Base-by-base conservation (phyloP, 2,797 vertebrate species). In the Philypnodon macrostomus region DNA sequence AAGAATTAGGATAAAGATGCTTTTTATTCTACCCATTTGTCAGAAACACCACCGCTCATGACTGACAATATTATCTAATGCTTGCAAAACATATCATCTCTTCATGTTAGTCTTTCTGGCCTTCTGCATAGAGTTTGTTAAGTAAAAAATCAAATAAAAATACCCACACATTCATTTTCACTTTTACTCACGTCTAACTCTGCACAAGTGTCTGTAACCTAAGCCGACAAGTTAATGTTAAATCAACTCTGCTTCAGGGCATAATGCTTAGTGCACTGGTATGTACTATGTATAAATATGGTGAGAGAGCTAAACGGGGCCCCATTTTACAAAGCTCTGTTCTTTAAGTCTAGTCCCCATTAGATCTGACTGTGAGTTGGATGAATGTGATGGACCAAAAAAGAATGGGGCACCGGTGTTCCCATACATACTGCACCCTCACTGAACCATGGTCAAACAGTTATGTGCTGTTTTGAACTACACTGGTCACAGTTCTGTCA, bases 381-480 rank as follows among this genome's bases (percentile, higher is more conserved):
- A 42, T 42, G 24, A 17, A 16, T 27, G 13, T 27, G 39, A 14
- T 30, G 10, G 38, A 47, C 34, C 6, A 11, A 35, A 7, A 38
- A 13, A 42, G 35, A 44, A n/a, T n/a, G 52, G 47, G 61, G 39
- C 50, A 27, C 52, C 12, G 0, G 27, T 44, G 46, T 11, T 30
- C 51, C 58, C 53, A 64, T 63, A 70, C 63, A 78, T 70, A 45
- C 46, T 75, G 54, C 54, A 50, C 35, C 53, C 44, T 70, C 62
- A 67, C 35, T 75, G 65, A 80, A 78, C 62, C 57, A 41, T 74
- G 56, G 64, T 26, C 53, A 64, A 62, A 73, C 46, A 54, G 73
- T 62, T 58, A 70, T 75, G 64, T 67, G 63, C 46, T 15, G 7
- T 48, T 68, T 42, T 65, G 18, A 48, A 35, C 23, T 53, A 44